phyloP scores from a whole-genome alignment of 1,140 invertebrate species.

The Rhysida immarginata region DNA sequence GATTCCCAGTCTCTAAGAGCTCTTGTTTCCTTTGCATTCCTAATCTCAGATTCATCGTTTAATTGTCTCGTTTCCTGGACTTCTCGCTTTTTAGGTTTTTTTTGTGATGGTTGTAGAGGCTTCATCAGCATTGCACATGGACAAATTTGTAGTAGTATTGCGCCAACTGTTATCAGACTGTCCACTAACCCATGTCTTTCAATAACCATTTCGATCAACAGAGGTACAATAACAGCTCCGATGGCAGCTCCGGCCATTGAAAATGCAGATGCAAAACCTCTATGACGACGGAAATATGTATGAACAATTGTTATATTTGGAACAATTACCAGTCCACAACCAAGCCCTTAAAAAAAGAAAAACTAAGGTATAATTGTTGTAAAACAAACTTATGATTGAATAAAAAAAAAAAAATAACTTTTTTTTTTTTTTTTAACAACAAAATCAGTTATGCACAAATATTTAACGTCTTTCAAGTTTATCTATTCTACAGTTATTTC shows the following conservation, averaged over 20 bases:
- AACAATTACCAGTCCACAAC: neutral
- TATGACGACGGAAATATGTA: neutral
- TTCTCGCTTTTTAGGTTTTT: neutral
- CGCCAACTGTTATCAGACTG: neutral
- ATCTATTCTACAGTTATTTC: too few relatives aligned
- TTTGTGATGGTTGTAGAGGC: neutral
- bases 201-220: neutral
- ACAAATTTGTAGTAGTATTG: neutral
- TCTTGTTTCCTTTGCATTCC: neutral
- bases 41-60: neutral
- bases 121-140: neutral
- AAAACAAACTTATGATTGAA: too few relatives aligned
- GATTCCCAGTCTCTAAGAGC: neutral
- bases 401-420: too few relatives aligned
- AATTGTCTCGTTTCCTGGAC: neutral
- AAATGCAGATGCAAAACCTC: neutral
- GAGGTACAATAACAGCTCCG: neutral
- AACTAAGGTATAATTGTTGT: too few relatives aligned
- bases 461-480: too few relatives aligned
- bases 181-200: neutral
- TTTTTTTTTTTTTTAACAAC: too few relatives aligned
- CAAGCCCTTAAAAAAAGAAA: too few relatives aligned
- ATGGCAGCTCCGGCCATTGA: neutral
- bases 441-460: too few relatives aligned
- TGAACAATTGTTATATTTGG: neutral